Percentiles rank a stretch among this genome's conserved stretches.
Evolutionary conservation across 2,113 vertebrate species (phyloP).

Genomic region (Galeopterus variegatus): DNA sequence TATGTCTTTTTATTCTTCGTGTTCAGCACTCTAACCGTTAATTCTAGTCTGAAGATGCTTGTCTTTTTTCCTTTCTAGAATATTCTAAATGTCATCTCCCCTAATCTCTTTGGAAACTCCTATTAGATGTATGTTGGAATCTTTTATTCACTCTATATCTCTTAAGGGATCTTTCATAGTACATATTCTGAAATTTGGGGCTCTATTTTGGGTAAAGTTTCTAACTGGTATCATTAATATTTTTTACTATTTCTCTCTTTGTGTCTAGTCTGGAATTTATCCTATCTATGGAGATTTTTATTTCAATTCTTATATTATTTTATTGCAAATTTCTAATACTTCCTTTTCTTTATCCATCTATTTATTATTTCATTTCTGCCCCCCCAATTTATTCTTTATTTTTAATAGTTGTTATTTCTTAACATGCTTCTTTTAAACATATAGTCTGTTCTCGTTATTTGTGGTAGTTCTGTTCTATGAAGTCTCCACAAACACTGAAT

Average conservation of each 20-base stretch:
- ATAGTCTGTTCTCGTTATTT: not conserved
- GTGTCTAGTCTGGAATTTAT: not conserved
- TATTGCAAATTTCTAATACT: not conserved
- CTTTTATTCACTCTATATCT: not conserved
- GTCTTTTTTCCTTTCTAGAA: not conserved
- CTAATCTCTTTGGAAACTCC: not conserved
- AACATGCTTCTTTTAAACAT: not conserved
- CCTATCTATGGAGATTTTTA: not conserved
- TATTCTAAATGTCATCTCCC: slow-evolving; percentile 14
- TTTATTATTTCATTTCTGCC: not conserved
- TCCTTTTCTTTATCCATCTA: not conserved
- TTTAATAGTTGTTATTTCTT: not conserved
- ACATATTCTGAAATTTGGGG: not conserved
- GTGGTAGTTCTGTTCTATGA: not conserved
- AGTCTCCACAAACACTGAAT: not conserved
- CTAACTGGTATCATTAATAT: not conserved
- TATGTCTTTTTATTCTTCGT: slow-evolving; percentile 29
- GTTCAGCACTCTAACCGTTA: not conserved
- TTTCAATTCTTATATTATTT: slow-evolving; percentile 2
- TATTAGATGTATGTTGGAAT: not conserved
- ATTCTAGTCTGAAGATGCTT: not conserved
- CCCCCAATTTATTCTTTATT: not conserved
- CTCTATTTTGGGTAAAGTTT: not conserved
- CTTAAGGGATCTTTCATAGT: not conserved
- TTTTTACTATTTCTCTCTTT: slow-evolving; percentile 15